phyloP scores from a whole-genome alignment of 2,888 invertebrate genomes.

The Eupithecia subumbrata region DNA sequence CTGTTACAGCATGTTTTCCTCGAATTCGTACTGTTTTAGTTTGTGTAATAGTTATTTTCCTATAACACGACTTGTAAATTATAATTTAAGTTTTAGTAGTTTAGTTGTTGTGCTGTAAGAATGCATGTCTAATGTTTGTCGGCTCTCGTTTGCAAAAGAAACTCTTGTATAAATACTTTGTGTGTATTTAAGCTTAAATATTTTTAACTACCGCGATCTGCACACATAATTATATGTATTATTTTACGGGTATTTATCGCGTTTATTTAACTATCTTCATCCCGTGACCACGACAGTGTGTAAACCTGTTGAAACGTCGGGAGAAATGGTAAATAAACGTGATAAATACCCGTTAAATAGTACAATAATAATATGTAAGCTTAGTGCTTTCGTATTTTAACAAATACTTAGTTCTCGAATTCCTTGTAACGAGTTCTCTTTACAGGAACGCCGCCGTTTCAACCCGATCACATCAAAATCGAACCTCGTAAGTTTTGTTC shows the following conservation, averaged over 20 bases:
- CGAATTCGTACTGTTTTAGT: slow-evolving; percentile 13
- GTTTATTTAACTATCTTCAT: too few species aligned
- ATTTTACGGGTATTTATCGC: too few species aligned
- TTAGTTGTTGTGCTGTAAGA: not conserved
- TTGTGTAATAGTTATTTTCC: not conserved
- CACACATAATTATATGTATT: too few species aligned
- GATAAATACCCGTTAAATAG: too few species aligned
- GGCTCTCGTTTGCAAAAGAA: not conserved
- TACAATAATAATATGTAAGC: slow-evolving; percentile 1
- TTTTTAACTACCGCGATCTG: too few species aligned
- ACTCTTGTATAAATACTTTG: not conserved
- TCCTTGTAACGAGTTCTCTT: slow-evolving; percentile 7
- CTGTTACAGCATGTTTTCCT: slow-evolving; percentile 19
- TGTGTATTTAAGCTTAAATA: slow-evolving; percentile 2
- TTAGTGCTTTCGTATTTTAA: slow-evolving; percentile 29
- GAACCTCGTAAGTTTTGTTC: slow-evolving; percentile 65
- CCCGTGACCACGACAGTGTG: too few species aligned
- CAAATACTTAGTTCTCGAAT: slow-evolving; percentile 13
- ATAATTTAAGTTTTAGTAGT: not conserved
- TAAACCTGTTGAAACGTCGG: too few species aligned
- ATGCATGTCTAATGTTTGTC: not conserved
- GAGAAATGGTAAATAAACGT: too few species aligned
- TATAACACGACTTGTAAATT: not conserved
- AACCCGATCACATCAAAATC: slow-evolving; percentile 61
- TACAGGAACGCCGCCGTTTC: slow-evolving; percentile 52